phyloP scores from a whole-genome alignment of 2,797 vertebrate species.

The Chelidonichthys spinosus region DNA sequence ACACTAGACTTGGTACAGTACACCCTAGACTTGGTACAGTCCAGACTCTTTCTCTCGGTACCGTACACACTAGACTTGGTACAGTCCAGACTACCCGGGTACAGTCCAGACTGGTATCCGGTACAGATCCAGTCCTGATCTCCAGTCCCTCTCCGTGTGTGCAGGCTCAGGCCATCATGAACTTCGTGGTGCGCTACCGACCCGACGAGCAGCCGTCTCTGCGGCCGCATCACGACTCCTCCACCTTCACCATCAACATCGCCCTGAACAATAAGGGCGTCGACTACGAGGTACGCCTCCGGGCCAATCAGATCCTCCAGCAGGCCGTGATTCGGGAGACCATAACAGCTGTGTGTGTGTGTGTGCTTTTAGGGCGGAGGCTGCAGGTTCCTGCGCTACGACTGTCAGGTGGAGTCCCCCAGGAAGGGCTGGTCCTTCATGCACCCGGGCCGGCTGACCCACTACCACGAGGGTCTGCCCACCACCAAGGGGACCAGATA shows the following conservation, averaged over 20 bases:
- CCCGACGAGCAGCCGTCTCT: slow-evolving; percentile 90
- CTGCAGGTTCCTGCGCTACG: slow-evolving; percentile 89
- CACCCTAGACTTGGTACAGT: neutral
- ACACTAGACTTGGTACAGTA: neutral
- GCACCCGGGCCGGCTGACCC: slow-evolving; percentile 91
- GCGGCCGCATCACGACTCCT: slow-evolving; percentile 91
- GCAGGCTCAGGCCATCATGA: slow-evolving; percentile 91
- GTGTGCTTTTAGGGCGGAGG: slow-evolving; percentile 86
- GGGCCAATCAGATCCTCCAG: neutral
- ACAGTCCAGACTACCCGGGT: neutral
- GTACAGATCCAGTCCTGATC: neutral
- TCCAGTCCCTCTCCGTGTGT: neutral
- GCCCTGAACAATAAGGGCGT: slow-evolving; percentile 87
- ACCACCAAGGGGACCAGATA: slow-evolving; percentile 89
- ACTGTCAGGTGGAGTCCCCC: slow-evolving; percentile 87
- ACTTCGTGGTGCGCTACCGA: slow-evolving; percentile 92
- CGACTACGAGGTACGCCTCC: slow-evolving; percentile 86
- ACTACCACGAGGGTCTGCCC: slow-evolving; percentile 93
- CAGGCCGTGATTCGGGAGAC: neutral
- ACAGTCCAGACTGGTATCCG: neutral
- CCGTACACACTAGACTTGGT: slow-evolving; percentile 57
- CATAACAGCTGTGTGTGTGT: neutral
- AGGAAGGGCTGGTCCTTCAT: slow-evolving; percentile 93
- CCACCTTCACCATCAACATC: slow-evolving; percentile 92
- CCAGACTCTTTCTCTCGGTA: slow-evolving; percentile 84